Conservation (phyloP, 2,797 vertebrate species). For the Gymnoscopelus microlampas region DNA sequence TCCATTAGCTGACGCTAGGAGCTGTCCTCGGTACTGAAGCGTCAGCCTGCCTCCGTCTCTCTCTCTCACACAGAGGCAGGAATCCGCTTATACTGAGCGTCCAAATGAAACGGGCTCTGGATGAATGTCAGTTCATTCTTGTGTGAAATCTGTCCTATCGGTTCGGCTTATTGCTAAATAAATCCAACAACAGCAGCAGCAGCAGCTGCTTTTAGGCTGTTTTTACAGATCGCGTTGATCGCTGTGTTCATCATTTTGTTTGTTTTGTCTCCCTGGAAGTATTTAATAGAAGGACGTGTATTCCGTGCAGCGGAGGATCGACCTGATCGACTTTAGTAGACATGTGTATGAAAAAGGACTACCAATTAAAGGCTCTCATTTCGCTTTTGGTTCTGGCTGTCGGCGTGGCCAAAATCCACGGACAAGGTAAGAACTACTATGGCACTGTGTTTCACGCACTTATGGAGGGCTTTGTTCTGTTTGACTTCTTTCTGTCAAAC, state of each 20-base stretch:
- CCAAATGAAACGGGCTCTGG: slow-evolving; percentile 62
- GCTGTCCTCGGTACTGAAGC: slow-evolving; percentile 94
- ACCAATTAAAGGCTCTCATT: slow-evolving; percentile 66
- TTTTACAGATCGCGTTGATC: slow-evolving; percentile 4
- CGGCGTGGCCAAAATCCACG: slow-evolving; percentile 52
- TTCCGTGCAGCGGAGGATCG: slow-evolving; percentile 47
- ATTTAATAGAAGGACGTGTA: slow-evolving; percentile 66
- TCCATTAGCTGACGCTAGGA: slow-evolving; percentile 86
- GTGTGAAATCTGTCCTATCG: slow-evolving; percentile 46
- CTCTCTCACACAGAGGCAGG: slow-evolving; percentile 65
- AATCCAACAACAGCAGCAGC: slow-evolving; percentile 36
- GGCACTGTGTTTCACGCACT: slow-evolving; percentile 37
- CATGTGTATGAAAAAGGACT: slow-evolving; percentile 72
- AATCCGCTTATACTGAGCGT: slow-evolving; percentile 69
- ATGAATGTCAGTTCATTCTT: slow-evolving; percentile 65
- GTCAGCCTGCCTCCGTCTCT: slow-evolving; percentile 46
- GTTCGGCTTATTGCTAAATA: slow-evolving; percentile 23
- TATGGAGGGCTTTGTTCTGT: slow-evolving; percentile 30
- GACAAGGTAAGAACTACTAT: slow-evolving; percentile 80
- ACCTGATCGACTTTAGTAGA: slow-evolving; percentile 66
- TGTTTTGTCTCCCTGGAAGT: slow-evolving; percentile 62
- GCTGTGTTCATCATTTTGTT: slow-evolving; percentile 37
- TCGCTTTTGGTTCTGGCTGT: slow-evolving; percentile 67
- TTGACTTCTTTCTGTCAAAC: slow-evolving; percentile 32
- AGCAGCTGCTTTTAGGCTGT: slow-evolving; percentile 34